Base-by-base conservation (phyloP, 2,888 invertebrate species). In the Dasysyrphus albostriatus region DNA sequence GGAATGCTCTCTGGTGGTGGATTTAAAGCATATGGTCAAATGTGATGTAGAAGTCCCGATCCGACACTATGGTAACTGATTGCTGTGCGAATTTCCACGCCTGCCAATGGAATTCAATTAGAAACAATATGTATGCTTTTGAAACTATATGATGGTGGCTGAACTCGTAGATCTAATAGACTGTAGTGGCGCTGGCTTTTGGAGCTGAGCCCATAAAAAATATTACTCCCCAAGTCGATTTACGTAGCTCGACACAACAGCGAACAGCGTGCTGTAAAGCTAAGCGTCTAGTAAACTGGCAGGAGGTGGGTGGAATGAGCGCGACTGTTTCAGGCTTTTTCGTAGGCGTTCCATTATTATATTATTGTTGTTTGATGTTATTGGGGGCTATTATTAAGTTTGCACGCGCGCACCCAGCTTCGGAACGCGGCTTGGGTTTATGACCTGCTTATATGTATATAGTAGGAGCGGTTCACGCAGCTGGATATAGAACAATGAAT, bases 401-500 rank as follows among this genome's bases (percentile, higher is more conserved):
- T 85, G 77, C 85, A 72, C 81, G 77, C 81, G 81, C 85, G 85
- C 85, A 81, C 81, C 85, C 85, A 85, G 69, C 73, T 85, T 81
- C 37, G 85, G 85, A 87, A 78, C 77, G 77, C 81, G 56, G 34
- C 49, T 69, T 56, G 70, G 85, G 85, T 82, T 78, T 87, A 82
- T 78, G 87, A 87, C 87, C 87, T 87, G 82, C 72, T 87, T 82
- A 24, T 1, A 3, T 24, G 3, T 24, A 24, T 1, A 2, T 2
- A 85, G 59, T 78, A 82, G 87, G 87, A 75, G 87, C 87, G 83
- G 87, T 87, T 54, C 70, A 87, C 83, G 83, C 87, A 87, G 87
- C 87, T 87, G 82, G 75, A 78, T 83, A 75, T 87, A 83, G 87
- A 83, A 87, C 87, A 87, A 87, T 87, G 87, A 87, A 87, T 87